Conservation (phyloP, 2,888 invertebrate species). For the Pseudococcus longispinus region DNA sequence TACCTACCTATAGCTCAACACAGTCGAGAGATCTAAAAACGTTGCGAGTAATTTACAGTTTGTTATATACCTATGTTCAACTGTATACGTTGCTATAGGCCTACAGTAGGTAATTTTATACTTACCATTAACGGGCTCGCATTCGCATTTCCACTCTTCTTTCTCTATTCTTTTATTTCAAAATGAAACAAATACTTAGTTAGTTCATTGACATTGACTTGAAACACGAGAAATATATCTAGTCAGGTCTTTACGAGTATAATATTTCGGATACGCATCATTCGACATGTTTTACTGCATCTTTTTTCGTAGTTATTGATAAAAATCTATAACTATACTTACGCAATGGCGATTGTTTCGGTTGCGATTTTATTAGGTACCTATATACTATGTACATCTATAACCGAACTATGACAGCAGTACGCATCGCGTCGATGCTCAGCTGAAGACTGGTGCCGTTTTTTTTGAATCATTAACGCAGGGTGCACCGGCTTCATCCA, state of each 20-base stretch:
- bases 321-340: neutral
- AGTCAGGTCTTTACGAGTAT: neutral
- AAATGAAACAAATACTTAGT: neutral
- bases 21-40: slow-evolving; percentile 1
- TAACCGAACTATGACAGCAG: too few relatives aligned
- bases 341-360: neutral
- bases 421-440: neutral
- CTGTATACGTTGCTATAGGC: neutral
- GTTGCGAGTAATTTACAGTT: neutral
- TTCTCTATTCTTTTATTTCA: neutral
- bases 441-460: too few relatives aligned
- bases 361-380: neutral
- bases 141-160: neutral
- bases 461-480: too few relatives aligned
- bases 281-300: slow-evolving; percentile 12
- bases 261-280: slow-evolving; percentile 43
- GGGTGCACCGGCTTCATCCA: too few relatives aligned
- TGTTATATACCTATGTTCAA: slow-evolving; percentile 36
- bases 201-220: slow-evolving; percentile 28
- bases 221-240: slow-evolving; percentile 20
- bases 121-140: slow-evolving; percentile 31
- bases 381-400: too few relatives aligned
- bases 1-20: neutral
- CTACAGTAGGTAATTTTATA: neutral
- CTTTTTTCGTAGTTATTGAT: slow-evolving; percentile 8